A percentile compares a stretch with the other conserved stretches of the same genome.
These are phyloP conservation scores for Drosophila asahinai DNA, from an alignment of 1,140 invertebrate species.

Conservation along the genomic window DNA sequence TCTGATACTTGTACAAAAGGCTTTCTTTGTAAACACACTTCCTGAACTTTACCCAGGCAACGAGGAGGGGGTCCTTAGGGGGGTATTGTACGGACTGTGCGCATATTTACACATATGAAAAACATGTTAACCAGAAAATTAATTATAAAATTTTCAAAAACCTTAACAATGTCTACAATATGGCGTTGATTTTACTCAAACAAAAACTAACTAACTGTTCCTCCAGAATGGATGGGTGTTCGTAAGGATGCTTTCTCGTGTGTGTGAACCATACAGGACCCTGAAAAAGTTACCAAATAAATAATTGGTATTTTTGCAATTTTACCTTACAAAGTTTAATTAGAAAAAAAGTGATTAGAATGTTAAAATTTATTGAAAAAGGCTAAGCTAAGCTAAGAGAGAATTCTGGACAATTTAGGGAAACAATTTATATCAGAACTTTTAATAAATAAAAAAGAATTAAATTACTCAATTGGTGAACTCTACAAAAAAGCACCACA, in stretches of 20 bases:
- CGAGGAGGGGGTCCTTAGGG: slow-evolving; percentile 5
- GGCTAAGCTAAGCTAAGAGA: accelerated
- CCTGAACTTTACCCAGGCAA: slow-evolving; percentile 69
- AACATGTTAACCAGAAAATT: slow-evolving; percentile 83
- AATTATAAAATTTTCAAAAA: slow-evolving; percentile 84
- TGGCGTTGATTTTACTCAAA: slow-evolving; percentile 80
- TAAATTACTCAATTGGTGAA: no score
- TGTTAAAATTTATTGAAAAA: not conserved
- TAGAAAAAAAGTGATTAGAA: not conserved
- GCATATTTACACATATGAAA: slow-evolving; percentile 68
- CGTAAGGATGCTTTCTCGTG: not conserved
- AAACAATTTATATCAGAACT: not conserved
- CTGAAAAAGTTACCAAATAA: slow-evolving; percentile 5
- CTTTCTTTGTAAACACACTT: slow-evolving; percentile 82
- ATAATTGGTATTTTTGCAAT: not conserved
- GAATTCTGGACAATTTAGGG: not conserved
- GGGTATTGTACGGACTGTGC: slow-evolving; percentile 69
- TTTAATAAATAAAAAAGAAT: no score
- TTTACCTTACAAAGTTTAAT: not conserved
- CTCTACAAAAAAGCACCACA: no score
- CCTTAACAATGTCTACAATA: slow-evolving; percentile 82
- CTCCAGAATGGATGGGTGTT: slow-evolving; percentile 20
- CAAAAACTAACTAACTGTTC: slow-evolving; percentile 71
- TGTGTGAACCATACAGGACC: slow-evolving; percentile 41
- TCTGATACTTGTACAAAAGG: slow-evolving; percentile 82